Evolutionary conservation across 2,888 invertebrate genomes (phyloP).

Genomic region (Corbicula japonica): DNA sequence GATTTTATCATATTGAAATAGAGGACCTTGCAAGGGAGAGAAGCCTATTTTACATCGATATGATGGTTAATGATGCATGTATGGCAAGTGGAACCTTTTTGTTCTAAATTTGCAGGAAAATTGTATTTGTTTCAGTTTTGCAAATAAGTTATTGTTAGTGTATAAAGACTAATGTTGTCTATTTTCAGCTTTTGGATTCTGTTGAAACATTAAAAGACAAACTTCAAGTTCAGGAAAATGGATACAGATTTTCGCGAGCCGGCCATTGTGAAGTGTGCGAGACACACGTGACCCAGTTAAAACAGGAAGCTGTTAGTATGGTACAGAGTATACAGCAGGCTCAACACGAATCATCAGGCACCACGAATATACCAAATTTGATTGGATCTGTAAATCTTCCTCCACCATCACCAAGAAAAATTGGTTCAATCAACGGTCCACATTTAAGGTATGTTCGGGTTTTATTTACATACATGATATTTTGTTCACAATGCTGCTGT

Average conservation of each 20-base stretch:
- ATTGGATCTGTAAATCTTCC: slow-evolving; percentile 72
- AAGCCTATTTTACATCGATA: too few species aligned
- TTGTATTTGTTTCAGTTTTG: too few species aligned
- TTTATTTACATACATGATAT: not conserved
- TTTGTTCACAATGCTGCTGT: not conserved
- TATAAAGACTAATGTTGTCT: too few species aligned
- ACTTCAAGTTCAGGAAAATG: slow-evolving; percentile 74
- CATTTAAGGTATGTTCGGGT: slow-evolving; percentile 53
- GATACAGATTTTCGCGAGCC: slow-evolving; percentile 68
- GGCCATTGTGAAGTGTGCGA: slow-evolving; percentile 83
- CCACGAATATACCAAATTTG: slow-evolving; percentile 72
- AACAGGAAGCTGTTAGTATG: slow-evolving; percentile 82
- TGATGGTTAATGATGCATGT: too few species aligned
- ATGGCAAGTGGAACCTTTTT: too few species aligned
- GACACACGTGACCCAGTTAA: slow-evolving; percentile 77
- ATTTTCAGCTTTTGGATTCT: slow-evolving; percentile 70
- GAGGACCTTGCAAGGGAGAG: too few species aligned
- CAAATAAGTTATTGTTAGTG: too few species aligned
- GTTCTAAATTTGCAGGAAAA: too few species aligned
- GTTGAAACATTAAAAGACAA: slow-evolving; percentile 75
- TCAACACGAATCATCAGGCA: slow-evolving; percentile 69
- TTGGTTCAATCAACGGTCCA: slow-evolving; percentile 38
- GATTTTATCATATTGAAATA: too few species aligned
- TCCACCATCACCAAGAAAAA: slow-evolving; percentile 57
- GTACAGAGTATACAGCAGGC: slow-evolving; percentile 82